Base-by-base conservation (phyloP, 2,888 invertebrate genomes). In the Monopis laevigella region DNA sequence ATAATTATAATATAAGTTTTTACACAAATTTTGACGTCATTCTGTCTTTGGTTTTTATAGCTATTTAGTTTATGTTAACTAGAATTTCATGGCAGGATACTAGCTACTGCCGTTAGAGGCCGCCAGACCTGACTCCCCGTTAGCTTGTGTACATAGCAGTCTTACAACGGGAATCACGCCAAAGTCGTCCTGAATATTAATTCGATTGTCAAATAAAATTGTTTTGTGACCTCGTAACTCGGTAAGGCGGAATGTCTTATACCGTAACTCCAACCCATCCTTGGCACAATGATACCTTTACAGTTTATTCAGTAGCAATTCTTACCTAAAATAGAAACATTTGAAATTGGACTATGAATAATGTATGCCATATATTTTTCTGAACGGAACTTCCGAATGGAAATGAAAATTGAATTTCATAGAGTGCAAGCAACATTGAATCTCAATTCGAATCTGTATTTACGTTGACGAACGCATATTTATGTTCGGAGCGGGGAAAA, bases 131-230 rank as follows among this genome's bases (percentile, higher is more conserved):
- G 52, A 58, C 61, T 51, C 56, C 18, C 51, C 49, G 48, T 48
- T 64, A 65, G 63, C 65, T 64, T 60, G 48, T 32, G 14, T 14
- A 17, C 32, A 10, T 32, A 17, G 32, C 10, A n/a, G 21, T 18
- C 21, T 36, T 45, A 27, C 58, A 66, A 65, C 65, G 69, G 69
- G 61, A 63, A 58, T 52, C 49, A 50, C 43, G 50, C 50, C 53
- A 55, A 58, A 54, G 53, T 57, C 57, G 72, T 59, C 61, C 64
- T 66, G 75, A 65, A 74, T 74, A 65, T 62, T 59, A 68, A 73
- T 65, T 55, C 46, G 48, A 50, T 55, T 52, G 55, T 53, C 58
- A 58, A 64, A 66, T 62, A 59, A 59, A 59, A 51, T 48, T 48
- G 46, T 47, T 43, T 44, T 43, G 21, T 36, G 21, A 10, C 36